Base-by-base conservation (phyloP, 2,797 vertebrate genomes). In the Oreortyx pictus region DNA sequence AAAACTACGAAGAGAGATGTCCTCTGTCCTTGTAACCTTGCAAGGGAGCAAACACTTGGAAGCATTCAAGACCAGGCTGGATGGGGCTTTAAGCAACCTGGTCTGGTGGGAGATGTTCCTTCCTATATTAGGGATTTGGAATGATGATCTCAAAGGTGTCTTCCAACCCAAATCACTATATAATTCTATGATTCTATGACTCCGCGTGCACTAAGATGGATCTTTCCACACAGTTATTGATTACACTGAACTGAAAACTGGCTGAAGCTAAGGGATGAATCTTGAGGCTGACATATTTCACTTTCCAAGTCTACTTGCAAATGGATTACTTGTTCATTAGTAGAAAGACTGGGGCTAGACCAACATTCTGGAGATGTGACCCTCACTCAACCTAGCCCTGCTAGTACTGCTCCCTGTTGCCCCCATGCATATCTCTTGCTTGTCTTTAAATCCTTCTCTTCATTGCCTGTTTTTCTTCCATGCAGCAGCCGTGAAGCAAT, bases 321-420 rank as follows among this genome's bases (percentile, higher is more conserved):
- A n/a, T 19, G 47, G 8, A 33, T 91, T 85, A 67, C 46, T 64
- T 47, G 11, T 47, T 70, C 60, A 76, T n/a, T 2, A 2, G 31
- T 18, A 50, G 47, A 20, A 71, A 17, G 29, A 57, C 4, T 23
- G 0, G 1, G 19, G 12, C 17, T 52, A 68, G 33, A 24, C 60
- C 35, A 16, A 47, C 12, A 2, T 80, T 44, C 75, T 65, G 84
- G 49, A 93, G 67, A 43, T 52, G 0, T 0, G 1, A 17, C 8
- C 52, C n/a, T 35, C 0, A 0, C 17, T 67, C 15, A 27, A 7
- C 25, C 35, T 0, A 0, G 20, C 43, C n/a, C 27, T 1, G 1
- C 18, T 82, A 61, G 44, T 64, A 27, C 70, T 60, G 14, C 64
- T 60, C 71, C 12, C 44, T 13, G 41, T n/a, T 56, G 9, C 15